Evolutionary conservation across 2,888 invertebrate species (phyloP), one percentile per base, ranked within the genome.

Genomic region (Apoderus coryli): DNA sequence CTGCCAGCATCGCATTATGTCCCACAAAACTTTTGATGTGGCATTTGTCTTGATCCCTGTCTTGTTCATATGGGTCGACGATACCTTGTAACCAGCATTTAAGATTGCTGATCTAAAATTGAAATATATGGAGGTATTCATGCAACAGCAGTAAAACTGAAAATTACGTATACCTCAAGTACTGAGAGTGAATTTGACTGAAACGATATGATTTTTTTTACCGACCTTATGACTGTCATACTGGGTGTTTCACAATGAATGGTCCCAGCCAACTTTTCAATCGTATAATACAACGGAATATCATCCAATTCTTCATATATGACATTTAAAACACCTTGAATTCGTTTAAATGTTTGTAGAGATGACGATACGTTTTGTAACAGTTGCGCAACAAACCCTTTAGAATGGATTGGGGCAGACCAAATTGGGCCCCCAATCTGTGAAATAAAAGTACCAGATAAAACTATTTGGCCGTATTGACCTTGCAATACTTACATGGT

Each of bases 341-440:
- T 69, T 14, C 95, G 65, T 45, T 73, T 74, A 25, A 63, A 60
- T 0, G 95, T 95, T 7, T 66, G 67, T 33, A 79, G 61, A 43
- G 63, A 50, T 28, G 60, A 44, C 0, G 63, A 54, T 25, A 59
- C 51, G 10, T 56, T 48, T 0, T 47, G 38, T 1, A 88, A 51
- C 4, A 93, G 64, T 24, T 70, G 60, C 2, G 63, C 49, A 0
- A 95, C 76, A 59, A 98, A 98, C 0, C 61, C 54, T 25, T 62
- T 59, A 44, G 84, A 72, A 56, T 96, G 92, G 22, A 98, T 68
- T 0, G 80, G 76, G 0, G 72, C 85, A 1, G 79, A 70, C 92
- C 95, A 98, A 42, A 99, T 76, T 0, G 98, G 98, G 2, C 98
- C 98, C 6, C 88, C 89, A 42, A 88, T 56, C 76, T 85, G n/a